Conservation (phyloP, 2,113 vertebrate species). For the Dipodomys stephensi region DNA sequence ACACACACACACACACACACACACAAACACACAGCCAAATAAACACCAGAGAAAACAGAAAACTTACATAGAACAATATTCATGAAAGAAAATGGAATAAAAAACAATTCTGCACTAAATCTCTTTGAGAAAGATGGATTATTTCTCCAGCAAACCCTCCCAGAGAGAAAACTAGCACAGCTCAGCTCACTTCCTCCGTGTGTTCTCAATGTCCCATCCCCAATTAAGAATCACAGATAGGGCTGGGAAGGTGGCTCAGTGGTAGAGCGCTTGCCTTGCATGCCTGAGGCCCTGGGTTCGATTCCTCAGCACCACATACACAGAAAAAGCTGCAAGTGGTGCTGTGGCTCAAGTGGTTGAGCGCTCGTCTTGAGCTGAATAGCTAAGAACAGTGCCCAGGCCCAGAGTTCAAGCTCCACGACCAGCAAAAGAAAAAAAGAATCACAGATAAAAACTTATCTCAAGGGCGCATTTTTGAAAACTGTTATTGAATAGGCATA, state of each 20-base stretch:
- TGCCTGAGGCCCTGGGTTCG: too few species aligned
- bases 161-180: background rate
- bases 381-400: too few species aligned
- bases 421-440: background rate
- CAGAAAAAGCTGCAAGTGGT: too few species aligned
- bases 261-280: too few species aligned
- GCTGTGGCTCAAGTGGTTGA: too few species aligned
- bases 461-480: background rate
- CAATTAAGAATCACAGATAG: too few species aligned
- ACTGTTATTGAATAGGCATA: background rate
- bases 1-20: too few species aligned
- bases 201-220: too few species aligned
- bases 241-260: too few species aligned
- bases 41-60: background rate
- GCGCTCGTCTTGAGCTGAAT: too few species aligned
- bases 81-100: background rate
- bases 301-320: too few species aligned
- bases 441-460: background rate
- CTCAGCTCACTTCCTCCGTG: background rate
- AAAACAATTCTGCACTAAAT: background rate
- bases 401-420: background rate
- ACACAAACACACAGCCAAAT: too few species aligned
- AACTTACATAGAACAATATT: background rate
- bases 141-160: background rate
- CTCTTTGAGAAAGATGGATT: background rate